Percentiles rank a stretch among this genome's conserved stretches.
These are phyloP conservation scores for Arctopsyche grandis DNA, from an alignment of 1,140 invertebrate species.

Conservation along the genomic window DNA sequence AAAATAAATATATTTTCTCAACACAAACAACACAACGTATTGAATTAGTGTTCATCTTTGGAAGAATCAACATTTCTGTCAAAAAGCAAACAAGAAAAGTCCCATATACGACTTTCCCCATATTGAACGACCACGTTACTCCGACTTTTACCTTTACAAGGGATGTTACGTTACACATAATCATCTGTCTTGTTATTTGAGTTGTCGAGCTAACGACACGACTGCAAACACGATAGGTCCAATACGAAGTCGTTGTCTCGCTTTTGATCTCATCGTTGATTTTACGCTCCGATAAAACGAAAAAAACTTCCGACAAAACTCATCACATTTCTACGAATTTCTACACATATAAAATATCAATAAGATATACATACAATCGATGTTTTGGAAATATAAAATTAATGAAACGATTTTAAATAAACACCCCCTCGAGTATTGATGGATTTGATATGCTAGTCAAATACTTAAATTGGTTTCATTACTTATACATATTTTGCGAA, in stretches of 20 bases:
- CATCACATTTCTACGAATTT: too few species aligned
- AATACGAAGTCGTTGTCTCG: conserved; percentile 3
- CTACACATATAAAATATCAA: too few species aligned
- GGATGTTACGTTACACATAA: not conserved
- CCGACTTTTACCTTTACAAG: not conserved
- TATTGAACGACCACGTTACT: not conserved
- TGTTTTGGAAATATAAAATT: too few species aligned
- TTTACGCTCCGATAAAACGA: conserved; percentile 29
- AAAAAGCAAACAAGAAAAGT: not conserved
- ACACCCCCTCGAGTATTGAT: too few species aligned
- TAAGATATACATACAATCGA: too few species aligned
- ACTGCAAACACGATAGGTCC: conserved; percentile 37
- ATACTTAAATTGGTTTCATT: too few species aligned
- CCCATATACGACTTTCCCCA: not conserved
- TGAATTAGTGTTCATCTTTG: not conserved
- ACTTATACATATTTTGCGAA: too few species aligned
- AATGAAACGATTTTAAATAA: too few species aligned
- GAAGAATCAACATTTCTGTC: too few species aligned
- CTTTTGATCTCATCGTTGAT: conserved; percentile 42
- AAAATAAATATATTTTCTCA: too few species aligned
- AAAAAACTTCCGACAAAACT: conserved; percentile 1
- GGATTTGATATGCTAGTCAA: too few species aligned
- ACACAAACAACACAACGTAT: not conserved
- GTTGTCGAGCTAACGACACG: conserved; percentile 29
- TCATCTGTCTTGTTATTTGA: conserved; percentile 30